Evolutionary conservation across 1,140 invertebrate species (phyloP), one percentile per base, ranked within the genome.

Genomic region (Lamellibrachia luymesi): DNA sequence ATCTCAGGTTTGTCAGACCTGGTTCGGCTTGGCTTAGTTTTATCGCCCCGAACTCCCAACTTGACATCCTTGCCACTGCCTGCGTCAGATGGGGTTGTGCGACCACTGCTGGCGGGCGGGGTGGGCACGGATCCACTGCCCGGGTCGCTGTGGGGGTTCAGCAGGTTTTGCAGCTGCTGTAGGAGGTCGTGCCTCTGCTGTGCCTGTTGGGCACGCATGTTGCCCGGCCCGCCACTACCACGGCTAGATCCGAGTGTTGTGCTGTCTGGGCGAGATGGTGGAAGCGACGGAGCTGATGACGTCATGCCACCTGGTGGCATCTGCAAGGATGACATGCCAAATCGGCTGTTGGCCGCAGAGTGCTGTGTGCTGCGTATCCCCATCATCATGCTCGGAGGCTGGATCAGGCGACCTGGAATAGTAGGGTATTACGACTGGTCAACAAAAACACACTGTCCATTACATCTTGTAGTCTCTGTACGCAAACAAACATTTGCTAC

Each of bases 371-470:
- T 91, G 91, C 91, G 49, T 13, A 49, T 51, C 5, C 38, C 38
- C 91, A 91, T 91, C 91, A 91, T 51, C 38, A 50, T 91, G 27
- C 10, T 50, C 2, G 91, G 91, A 91, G 91, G 91, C 91, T 91
- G 91, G 91, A 91, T 50, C 4, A 91, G 64, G 64, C 64, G 64
- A 80, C 64, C 64, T 80, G 64, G 13, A 80, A 80, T 22, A 80
- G 13, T 22, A 80, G 6, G 52, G 52, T 13, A 17, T 80, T 17
- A 22, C 17, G 8, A 6, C 25, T 22, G 25, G 64, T 80, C 38
- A 38, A 38, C 38, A 38, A 38, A 38, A 38, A 38, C 38, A 38
- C 38, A 38, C 38, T 38, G 38, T 38, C 38, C 0, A 38, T 38
- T 38, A 38, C 38, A 38, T 38, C 38, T 38, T 38, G 38, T 38